Base-by-base conservation (phyloP, 2,888 invertebrate species). In the Zhengitettix transpicula region DNA sequence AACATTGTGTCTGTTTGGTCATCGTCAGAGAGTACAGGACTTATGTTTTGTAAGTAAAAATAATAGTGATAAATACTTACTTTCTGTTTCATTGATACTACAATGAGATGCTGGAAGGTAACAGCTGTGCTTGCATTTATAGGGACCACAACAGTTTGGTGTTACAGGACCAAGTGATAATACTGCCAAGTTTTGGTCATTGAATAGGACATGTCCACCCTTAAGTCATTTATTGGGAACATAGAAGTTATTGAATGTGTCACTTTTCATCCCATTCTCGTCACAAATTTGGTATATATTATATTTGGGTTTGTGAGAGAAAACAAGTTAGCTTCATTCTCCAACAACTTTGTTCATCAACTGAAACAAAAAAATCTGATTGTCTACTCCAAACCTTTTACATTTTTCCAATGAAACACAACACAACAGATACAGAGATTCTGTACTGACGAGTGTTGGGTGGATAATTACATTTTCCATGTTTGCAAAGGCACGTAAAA, bases 251-350 rank as follows among this genome's bases (percentile, higher is more conserved):
- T 96, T 28, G 90, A 87, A 87, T 82, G 85, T 70, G 80, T 90
- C n/a, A 84, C 85, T 68, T 94, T 96, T 75, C 96, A 96, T 75
- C 92, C 94, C 0, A 96, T n/a, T n/a, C n/a, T n/a, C n/a, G n/a
- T n/a, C n/a, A n/a, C n/a, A n/a, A n/a, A n/a, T n/a, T n/a, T n/a
- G n/a, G n/a, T n/a, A n/a, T n/a, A n/a, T n/a, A n/a, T n/a, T n/a
- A n/a, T n/a, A n/a, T n/a, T n/a, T n/a, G n/a, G n/a, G n/a, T n/a
- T n/a, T n/a, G n/a, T n/a, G n/a, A n/a, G n/a, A n/a, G n/a, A n/a
- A n/a, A n/a, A n/a, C n/a, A n/a, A n/a, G n/a, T n/a, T n/a, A n/a
- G n/a, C n/a, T n/a, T n/a, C n/a, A n/a, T n/a, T n/a, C n/a, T n/a
- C n/a, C n/a, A n/a, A n/a, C n/a, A n/a, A n/a, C n/a, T n/a, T n/a